Evolutionary conservation across 2,113 vertebrate genomes (phyloP), one percentile per base, ranked within the genome.

Genomic region (Colossoma macropomum): DNA sequence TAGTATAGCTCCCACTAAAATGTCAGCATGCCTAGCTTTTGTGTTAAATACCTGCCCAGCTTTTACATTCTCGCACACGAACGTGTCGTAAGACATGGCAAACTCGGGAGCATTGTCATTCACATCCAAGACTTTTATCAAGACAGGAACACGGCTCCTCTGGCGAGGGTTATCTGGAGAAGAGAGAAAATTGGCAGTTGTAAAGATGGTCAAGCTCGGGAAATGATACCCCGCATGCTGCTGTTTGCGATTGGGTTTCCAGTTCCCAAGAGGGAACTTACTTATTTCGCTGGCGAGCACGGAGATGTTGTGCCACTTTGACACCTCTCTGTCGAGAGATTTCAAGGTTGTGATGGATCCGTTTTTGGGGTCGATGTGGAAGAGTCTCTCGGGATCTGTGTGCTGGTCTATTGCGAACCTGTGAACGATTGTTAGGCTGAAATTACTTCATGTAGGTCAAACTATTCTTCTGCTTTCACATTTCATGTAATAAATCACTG

Each of bases 51-150:
- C 96, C 95, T 97, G 95, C 73, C 96, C 95, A 34, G 95, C 92
- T 92, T 95, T 95, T 52, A 95, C 95, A 84, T 96, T 96, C 92
- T 97, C 96, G 92, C 96, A 97, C 12, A 97, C 96, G 88, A 97
- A 96, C 1, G 96, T 96, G 50, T 97, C 95, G 0, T 97, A 97
- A 80, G 95, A 95, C 84, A 96, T 94, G 73, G 96, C 95, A 89
- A 96, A 96, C 78, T 96, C 94, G 7, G 96, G 95, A 0, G 95
- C 94, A 30, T 97, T 96, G 89, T 97, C 96, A 87, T 96, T 96
- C 85, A 96, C 94, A 89, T 97, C 96, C 90, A 96, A 88, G 89
- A 96, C 96, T 75, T 94, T 93, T 74, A 96, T 94, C 1, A 94
- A 94, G 87, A 96, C 94, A 52, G 95, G 93, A 83, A 95, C 94